phyloP scores from a whole-genome alignment of 1,140 invertebrate species.

The Danaus plexippus region DNA sequence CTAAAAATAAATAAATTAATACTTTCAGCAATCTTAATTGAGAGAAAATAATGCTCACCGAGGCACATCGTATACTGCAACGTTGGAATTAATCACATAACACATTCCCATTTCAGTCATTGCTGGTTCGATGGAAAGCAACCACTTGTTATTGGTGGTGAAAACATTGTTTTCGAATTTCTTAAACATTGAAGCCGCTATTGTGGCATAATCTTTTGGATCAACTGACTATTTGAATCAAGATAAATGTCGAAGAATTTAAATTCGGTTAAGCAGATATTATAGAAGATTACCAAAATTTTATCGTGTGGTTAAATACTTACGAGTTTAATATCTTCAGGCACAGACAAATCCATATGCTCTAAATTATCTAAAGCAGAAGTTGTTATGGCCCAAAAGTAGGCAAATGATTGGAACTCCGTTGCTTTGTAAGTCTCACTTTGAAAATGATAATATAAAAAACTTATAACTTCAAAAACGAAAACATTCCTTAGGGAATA shows the following conservation, averaged over 20 bases:
- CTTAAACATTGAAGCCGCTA: constrained; percentile 53
- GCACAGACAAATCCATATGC: constrained; percentile 19
- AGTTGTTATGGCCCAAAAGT: constrained; percentile 37
- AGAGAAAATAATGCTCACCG: constrained; percentile 29
- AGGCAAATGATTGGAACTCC: constrained; percentile 27
- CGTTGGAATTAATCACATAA: constrained; percentile 75
- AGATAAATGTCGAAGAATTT: background rate
- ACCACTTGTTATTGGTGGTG: constrained; percentile 54
- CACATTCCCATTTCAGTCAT: constrained; percentile 78
- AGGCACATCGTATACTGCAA: constrained; percentile 46
- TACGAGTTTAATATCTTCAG: constrained; percentile 25
- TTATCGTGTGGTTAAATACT: constrained; percentile 7
- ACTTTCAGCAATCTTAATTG: too few relatives aligned
- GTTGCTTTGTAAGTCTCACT: constrained; percentile 32
- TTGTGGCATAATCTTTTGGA: constrained; percentile 41
- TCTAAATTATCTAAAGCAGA: constrained; percentile 35
- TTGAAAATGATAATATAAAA: constrained; percentile 1
- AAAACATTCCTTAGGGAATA: too few relatives aligned
- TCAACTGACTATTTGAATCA: constrained; percentile 31
- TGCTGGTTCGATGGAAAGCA: constrained; percentile 59
- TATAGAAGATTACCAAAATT: too few relatives aligned
- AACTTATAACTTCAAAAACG: background rate
- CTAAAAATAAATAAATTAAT: too few relatives aligned
- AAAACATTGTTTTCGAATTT: constrained; percentile 49
- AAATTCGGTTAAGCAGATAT: too few relatives aligned